Base-by-base conservation (phyloP, 1,140 invertebrate genomes). In the Tribolium madens region DNA sequence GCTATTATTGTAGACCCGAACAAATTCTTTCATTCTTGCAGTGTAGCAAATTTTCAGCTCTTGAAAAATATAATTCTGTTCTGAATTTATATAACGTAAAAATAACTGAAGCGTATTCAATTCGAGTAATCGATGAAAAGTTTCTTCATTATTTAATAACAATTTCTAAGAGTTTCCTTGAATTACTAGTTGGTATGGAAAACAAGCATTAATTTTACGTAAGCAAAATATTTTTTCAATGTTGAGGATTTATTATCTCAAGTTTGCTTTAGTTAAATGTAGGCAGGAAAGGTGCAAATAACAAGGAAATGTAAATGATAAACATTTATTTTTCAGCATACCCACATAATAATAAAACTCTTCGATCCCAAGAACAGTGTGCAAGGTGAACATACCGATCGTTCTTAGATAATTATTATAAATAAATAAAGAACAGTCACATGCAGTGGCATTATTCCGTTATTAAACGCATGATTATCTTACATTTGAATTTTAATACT, bases 381-480 rank as follows among this genome's bases (percentile, higher is more conserved):
- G 17, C 57, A 33, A 64, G 57, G 57, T 64, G 12, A 64, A 64
- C 57, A 64, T 64, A 64, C 21, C 57, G 26, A 64, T 64, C 57
- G 14, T 57, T 18, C 57, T 64, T 14, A 13, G n/a, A 13, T 64
- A 64, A 64, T 64, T 31, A 33, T 64, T 64, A 13, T 33, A 64
- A 64, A 64, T 33, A 64, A 64, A 64, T 21, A 57, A n/a, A 57
- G 13, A 52, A 26, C 21, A 42, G 36, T 42, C 36, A 42, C 36
- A 42, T 42, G 36, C 36, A 42, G 9, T 7, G 2, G 9, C 21
- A 26, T 26, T 26, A 26, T 26, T 4, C 21, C 21, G 6, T 4
- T 26, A 26, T 26, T 26, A 26, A 26, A 26, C 21, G 21, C 21
- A 21, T 21, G 18, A 52, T 52, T 52, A 12, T 52, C 15, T 1